Base-by-base conservation (phyloP, 2,888 invertebrate species). In the Ormia ochracea region DNA sequence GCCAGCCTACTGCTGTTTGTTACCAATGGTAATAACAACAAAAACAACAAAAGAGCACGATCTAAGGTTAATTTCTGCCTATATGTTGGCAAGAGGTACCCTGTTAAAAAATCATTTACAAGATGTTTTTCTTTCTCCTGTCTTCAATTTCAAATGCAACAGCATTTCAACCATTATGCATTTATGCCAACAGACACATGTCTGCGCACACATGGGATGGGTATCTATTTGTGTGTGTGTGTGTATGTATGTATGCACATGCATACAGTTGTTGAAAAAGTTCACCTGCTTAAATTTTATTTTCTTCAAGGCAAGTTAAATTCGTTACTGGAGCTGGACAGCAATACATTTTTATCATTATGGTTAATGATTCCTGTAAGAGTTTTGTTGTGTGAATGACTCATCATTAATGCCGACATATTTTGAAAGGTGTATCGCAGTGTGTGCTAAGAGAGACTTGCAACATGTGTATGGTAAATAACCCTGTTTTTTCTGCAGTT, bases 381-480 rank as follows among this genome's bases (percentile, higher is more conserved):
- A 33, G 28, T 26, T 14, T 41, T 61, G 31, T 19, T 31, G 45
- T 73, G 3, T 52, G 33, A n/a, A 6, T 14, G 28, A 2, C 58
- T 31, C 41, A 50, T 48, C 14, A 56, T 65, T 23, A 74, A 58
- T 50, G 65, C 66, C 74, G 66, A 9, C 38, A 12, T 41, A 17
- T 45, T n/a, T n/a, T n/a, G n/a, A 14, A 50, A 50, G 33, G 36
- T 61, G 48, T 56, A 26, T 36, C 5, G 45, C 5, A 48, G 38
- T 50, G 12, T 65, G 38, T 43, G 26, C 48, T 38, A 23, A 26
- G n/a, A n/a, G n/a, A n/a, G 17, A 52, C 52, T 63, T 63, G 36
- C 73, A 74, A 74, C 66, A 66, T 74, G 48, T 69, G 54, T 69
- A 69, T 69, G 76, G 48, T 76, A 76, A 76, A 63, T 63, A 69